Evolutionary conservation across 2,113 vertebrate species (phyloP), one percentile per base, ranked within the genome.

Genomic region (Panurus biarmicus): DNA sequence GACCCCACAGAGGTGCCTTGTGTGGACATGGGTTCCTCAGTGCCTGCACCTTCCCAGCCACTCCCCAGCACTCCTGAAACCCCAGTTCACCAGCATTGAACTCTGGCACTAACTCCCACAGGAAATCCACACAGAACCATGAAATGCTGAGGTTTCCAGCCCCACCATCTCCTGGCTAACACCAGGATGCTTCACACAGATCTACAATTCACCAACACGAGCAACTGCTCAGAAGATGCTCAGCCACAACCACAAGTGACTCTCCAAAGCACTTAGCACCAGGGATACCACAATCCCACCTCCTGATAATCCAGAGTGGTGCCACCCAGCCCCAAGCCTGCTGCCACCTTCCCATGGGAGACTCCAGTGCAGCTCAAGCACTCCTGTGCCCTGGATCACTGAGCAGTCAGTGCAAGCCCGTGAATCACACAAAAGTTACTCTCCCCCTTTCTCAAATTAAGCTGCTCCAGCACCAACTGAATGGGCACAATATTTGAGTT

Each of bases 401-500:
- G 31, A 80, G 58, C 58, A 25, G 33, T 3, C 8, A 12, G 5
- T 7, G 9, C 3, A 14, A 64, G 89, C 54, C 58, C 8, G 11
- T 89, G 83, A 92, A 53, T 92, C 91, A 83, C 86, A 65, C 62
- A 9, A 21, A 91, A 95, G 74, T 93, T 85, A 58, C 85, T 62
- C 70, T 69, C 64, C 44, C 47, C 35, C 36, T 50, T 42, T 74
- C 66, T 90, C 79, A 69, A 61, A 79, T 85, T 60, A 76, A 83
- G 54, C 79, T 93, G 83, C 51, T 95, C 82, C 79, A 92, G 70
- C 45, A 48, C 82, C 56, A 75, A 93, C 51, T 24, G 71, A 94
- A 95, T 12, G 54, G 85, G 91, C 58, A 93, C 83, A 96, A 96
- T 90, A 96, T 95, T 96, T 96, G 91, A 94, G 86, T 48, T 93